Percentiles rank a stretch among this genome's conserved stretches.
Conservation (phyloP, 92 coral and sea anemone genomes). For the Montipora capitata region DNA sequence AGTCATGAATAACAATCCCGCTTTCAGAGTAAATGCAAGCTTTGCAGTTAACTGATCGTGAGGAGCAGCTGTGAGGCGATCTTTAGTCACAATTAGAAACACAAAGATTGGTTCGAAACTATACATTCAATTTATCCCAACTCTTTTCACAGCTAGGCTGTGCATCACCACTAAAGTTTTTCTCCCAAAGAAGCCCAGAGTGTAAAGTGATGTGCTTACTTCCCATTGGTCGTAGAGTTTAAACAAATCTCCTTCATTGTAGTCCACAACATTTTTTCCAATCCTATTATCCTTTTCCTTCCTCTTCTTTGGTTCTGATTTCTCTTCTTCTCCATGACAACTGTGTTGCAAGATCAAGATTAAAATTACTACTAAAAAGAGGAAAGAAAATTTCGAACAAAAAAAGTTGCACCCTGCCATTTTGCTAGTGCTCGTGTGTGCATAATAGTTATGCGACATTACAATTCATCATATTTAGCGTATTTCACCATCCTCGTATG, state of each 20-base stretch:
- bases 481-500: no score
- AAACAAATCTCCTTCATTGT: slow-evolving; percentile 91
- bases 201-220: slow-evolving; percentile 66
- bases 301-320: slow-evolving; percentile 46
- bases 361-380: slow-evolving; percentile 28
- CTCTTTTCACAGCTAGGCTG: no score
- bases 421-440: neutral
- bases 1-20: no score
- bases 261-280: slow-evolving; percentile 91
- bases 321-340: slow-evolving; percentile 54
- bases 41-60: no score
- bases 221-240: slow-evolving; percentile 97
- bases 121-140: no score
- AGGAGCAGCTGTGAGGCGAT: no score
- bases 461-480: no score
- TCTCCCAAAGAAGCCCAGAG: no score
- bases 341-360: slow-evolving; percentile 36
- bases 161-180: no score
- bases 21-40: no score
- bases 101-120: no score
- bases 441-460: neutral
- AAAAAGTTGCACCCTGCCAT: neutral
- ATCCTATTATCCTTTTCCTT: slow-evolving; percentile 82
- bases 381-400: slow-evolving; percentile 8
- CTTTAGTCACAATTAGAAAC: no score